Evolutionary conservation across 1,140 invertebrate species (phyloP).

Genomic region (Elysia chlorotica): DNA sequence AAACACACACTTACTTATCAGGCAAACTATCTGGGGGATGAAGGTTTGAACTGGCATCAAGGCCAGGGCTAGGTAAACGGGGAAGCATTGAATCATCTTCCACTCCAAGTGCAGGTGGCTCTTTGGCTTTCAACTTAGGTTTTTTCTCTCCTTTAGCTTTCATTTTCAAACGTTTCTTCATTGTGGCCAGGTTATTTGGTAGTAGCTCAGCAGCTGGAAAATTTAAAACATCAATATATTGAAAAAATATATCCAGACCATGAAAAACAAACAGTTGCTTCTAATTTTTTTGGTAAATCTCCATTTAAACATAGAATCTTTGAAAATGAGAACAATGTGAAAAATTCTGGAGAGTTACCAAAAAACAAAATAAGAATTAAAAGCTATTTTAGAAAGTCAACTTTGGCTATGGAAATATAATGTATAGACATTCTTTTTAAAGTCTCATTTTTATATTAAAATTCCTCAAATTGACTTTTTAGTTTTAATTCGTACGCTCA

Average conservation of each 20-base stretch:
- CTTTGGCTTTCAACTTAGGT: conserved; percentile 35
- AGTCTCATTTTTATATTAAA: too few species aligned
- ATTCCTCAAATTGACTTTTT: too few species aligned
- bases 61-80: conserved; percentile 9
- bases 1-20: conserved; percentile 37
- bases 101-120: conserved; percentile 17
- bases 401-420: too few species aligned
- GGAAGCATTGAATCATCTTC: conserved; percentile 23
- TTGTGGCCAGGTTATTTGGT: conserved; percentile 9
- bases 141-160: conserved; percentile 39
- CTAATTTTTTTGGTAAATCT: too few species aligned
- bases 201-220: too few species aligned
- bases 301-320: too few species aligned
- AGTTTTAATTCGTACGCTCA: too few species aligned
- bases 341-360: too few species aligned
- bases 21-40: not conserved
- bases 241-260: not conserved
- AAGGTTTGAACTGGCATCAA: conserved; percentile 26
- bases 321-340: too few species aligned
- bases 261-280: not conserved
- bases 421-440: too few species aligned
- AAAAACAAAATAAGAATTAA: too few species aligned
- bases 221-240: not conserved
- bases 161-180: conserved; percentile 28
- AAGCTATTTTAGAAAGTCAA: too few species aligned